Evolutionary conservation across 2,113 vertebrate species (phyloP).

Genomic region (Saiga tatarica): DNA sequence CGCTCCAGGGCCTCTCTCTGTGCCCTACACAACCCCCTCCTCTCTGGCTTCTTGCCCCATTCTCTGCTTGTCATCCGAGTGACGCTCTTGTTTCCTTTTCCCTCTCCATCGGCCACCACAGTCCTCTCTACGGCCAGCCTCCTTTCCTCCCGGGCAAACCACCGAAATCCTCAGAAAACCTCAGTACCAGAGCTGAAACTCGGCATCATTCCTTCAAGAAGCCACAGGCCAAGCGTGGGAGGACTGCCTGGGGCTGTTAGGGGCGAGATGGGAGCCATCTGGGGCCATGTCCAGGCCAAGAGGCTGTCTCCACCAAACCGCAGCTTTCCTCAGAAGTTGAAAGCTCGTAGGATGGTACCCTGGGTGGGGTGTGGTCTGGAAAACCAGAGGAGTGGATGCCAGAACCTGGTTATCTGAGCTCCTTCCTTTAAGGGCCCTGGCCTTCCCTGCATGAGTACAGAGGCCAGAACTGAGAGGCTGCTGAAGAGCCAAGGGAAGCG

Average conservation of each 20-base stretch:
- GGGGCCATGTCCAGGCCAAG: not conserved
- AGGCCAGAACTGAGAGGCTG: not conserved
- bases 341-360: not conserved
- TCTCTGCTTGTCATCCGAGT: not conserved
- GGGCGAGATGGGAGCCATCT: not conserved
- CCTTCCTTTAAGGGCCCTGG: not conserved
- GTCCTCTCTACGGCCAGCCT: not conserved
- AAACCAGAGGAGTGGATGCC: not conserved
- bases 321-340: not conserved
- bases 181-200: not conserved
- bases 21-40: not conserved
- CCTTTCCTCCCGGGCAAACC: not conserved
- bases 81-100: not conserved
- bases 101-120: not conserved
- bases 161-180: not conserved
- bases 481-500: not conserved
- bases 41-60: not conserved
- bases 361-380: not conserved
- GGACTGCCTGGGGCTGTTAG: not conserved
- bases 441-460: fast-evolving
- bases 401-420: not conserved
- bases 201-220: not conserved
- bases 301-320: not conserved
- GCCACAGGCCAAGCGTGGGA: not conserved
- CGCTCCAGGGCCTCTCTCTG: fast-evolving